Percentiles rank a stretch among this genome's conserved stretches.
These are phyloP conservation scores for Burhinus oedicnemus DNA, from an alignment of 2,113 vertebrate species.

Conservation along the genomic window DNA sequence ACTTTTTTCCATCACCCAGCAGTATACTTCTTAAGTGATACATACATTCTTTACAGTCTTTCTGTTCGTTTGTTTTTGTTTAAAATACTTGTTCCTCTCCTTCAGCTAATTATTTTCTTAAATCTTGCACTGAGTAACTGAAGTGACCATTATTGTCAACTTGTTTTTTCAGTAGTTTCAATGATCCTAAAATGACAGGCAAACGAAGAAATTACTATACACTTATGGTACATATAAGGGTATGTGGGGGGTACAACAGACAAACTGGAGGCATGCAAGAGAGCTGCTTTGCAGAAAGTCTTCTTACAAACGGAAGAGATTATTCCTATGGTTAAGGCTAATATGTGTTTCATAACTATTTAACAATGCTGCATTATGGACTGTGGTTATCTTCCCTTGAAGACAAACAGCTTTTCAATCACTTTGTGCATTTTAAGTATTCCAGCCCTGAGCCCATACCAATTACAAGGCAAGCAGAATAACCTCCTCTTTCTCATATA, in stretches of 20 bases:
- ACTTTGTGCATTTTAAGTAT: constrained; percentile 18
- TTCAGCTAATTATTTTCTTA: neutral
- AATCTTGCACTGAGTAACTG: neutral
- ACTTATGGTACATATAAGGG: neutral
- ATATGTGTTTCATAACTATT: neutral
- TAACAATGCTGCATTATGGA: neutral
- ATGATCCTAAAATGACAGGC: neutral
- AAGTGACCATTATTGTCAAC: neutral
- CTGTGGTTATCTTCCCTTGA: neutral
- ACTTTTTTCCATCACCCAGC: neutral
- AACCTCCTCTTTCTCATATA: neutral
- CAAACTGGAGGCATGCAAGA: neutral
- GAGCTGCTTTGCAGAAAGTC: neutral
- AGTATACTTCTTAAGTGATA: neutral
- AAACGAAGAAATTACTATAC: neutral
- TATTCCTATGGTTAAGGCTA: neutral
- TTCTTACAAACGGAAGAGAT: neutral
- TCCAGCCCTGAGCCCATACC: neutral
- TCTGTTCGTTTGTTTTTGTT: neutral
- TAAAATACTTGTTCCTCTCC: neutral
- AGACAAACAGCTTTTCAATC: constrained; percentile 46
- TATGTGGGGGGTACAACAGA: neutral
- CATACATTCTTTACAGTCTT: neutral
- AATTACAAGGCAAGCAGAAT: constrained; percentile 57
- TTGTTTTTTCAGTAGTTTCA: neutral